Conservation (phyloP, 2,113 vertebrate genomes). For the Ctenomys sociabilis region DNA sequence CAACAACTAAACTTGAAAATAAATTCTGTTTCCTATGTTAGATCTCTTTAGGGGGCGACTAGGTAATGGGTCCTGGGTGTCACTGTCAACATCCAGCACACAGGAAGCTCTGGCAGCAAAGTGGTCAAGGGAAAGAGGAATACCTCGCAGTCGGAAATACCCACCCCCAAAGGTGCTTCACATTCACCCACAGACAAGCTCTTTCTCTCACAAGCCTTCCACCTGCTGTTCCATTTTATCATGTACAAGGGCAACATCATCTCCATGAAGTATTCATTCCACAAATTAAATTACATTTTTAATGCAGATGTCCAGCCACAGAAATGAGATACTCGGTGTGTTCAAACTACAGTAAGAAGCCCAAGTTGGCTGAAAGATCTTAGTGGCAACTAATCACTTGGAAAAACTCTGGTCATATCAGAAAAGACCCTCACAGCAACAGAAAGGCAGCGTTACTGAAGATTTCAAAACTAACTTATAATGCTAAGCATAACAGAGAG, state of each 20-base stretch:
- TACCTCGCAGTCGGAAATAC: neutral
- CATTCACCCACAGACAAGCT: neutral
- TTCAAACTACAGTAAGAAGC: neutral
- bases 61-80: neutral
- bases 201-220: neutral
- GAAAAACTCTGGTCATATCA: neutral
- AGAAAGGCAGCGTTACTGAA: neutral
- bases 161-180: neutral
- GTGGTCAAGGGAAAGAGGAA: neutral
- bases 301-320: neutral
- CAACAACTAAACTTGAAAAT: constrained; percentile 6
- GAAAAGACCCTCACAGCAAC: neutral
- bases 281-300: neutral
- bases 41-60: neutral
- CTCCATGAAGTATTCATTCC: neutral
- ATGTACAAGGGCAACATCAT: neutral
- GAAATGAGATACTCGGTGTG: neutral
- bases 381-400: neutral
- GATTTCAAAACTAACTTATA: neutral
- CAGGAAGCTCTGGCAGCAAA: neutral
- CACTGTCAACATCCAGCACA: neutral
- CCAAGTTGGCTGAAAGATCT: neutral
- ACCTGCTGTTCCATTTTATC: neutral
- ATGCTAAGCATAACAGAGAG: neutral
- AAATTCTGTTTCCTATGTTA: constrained; percentile 6